Percentiles rank a stretch among this genome's conserved stretches.
phyloP scores from a whole-genome alignment of 1,140 invertebrate genomes.

The Caenorhabditis briggsae region DNA sequence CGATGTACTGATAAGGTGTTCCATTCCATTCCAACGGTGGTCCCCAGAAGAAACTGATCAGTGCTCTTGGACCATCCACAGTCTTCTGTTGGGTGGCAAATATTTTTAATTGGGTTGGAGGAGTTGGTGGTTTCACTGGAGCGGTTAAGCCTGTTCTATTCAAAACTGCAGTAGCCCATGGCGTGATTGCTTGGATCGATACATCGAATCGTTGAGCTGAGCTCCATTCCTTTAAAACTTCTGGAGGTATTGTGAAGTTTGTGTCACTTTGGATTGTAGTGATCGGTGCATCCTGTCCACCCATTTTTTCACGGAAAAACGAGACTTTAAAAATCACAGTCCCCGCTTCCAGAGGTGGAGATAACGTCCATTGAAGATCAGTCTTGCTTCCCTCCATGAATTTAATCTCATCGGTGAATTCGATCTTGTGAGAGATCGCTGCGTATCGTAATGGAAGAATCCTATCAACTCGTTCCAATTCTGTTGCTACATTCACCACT shows the following conservation, averaged over 20 bases:
- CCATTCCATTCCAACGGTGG: conserved; percentile 77
- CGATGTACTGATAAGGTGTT: conserved; percentile 74
- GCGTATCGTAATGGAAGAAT: conserved; percentile 61
- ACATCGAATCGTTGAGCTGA: conserved; percentile 75
- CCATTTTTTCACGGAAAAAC: conserved; percentile 73
- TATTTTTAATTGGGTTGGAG: conserved; percentile 70
- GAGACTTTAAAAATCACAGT: conserved; percentile 65
- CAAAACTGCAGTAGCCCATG: conserved; percentile 69
- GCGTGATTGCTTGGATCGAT: conserved; percentile 67
- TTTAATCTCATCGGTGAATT: conserved; percentile 40
- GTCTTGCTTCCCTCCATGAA: conserved; percentile 47
- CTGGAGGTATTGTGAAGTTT: conserved; percentile 66
- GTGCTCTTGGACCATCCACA: conserved; percentile 76
- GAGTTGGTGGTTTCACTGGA: conserved; percentile 74
- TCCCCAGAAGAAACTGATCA: conserved; percentile 77
- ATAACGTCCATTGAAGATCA: conserved; percentile 9
- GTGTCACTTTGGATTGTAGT: conserved; percentile 60
- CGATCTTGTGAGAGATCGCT: conserved; percentile 31
- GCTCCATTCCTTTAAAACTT: conserved; percentile 70
- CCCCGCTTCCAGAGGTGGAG: neutral
- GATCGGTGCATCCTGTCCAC: conserved; percentile 69
- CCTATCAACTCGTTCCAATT: conserved; percentile 63
- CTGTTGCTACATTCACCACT: conserved; percentile 70
- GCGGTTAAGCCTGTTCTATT: conserved; percentile 73
- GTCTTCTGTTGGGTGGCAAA: conserved; percentile 77